Conservation (phyloP, 2,888 invertebrate species). For the Trachelus troglodyta region DNA sequence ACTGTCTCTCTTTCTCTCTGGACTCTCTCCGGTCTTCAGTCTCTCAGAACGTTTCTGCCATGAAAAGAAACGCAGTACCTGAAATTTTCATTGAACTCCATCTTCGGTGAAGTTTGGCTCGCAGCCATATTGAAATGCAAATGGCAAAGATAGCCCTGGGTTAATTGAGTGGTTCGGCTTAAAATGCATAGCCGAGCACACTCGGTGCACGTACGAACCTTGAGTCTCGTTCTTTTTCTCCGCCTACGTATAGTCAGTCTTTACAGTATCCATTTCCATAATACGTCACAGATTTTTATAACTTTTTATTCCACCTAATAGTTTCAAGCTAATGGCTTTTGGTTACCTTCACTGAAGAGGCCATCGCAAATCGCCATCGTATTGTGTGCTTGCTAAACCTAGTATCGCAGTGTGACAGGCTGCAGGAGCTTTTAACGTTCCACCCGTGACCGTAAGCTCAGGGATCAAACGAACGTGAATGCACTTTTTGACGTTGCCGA, state of each 20-base stretch:
- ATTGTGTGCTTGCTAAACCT: not conserved
- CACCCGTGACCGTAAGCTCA: constrained; percentile 12
- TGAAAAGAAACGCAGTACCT: constrained; percentile 20
- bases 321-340: constrained; percentile 48
- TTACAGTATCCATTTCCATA: constrained; percentile 25
- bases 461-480: not conserved
- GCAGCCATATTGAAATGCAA: constrained; percentile 53
- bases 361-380: not conserved
- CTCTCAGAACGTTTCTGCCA: not conserved
- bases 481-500: not conserved
- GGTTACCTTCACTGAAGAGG: constrained; percentile 33
- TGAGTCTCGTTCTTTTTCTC: not conserved
- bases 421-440: constrained; percentile 47
- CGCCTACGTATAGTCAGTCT: not conserved
- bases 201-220: not conserved
- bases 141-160: constrained; percentile 37
- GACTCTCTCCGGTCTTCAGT: not conserved
- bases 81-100: constrained; percentile 39
- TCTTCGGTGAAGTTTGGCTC: constrained; percentile 33
- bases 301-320: constrained; percentile 37
- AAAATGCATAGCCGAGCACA: constrained; percentile 17
- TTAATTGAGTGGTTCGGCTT: constrained; percentile 54
- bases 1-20: not conserved
- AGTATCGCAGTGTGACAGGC: not conserved
- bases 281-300: constrained; percentile 28